Conservation (phyloP, 2,113 vertebrate species). For the Grallaria varia region DNA sequence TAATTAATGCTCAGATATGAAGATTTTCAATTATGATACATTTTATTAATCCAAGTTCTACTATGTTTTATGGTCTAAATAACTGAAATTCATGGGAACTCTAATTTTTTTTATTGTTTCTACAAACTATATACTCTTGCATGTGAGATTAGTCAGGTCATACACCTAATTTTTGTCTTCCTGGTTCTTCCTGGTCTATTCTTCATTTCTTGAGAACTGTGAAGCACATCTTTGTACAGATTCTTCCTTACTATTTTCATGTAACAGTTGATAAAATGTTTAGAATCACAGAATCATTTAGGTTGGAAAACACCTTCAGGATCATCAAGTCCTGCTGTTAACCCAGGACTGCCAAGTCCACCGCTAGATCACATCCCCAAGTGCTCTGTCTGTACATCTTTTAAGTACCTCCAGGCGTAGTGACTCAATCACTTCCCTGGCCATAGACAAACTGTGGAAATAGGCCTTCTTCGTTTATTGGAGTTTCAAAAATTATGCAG, state of each 20-base stretch:
- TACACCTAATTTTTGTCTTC: background rate
- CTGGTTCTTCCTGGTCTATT: background rate
- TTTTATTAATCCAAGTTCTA: background rate
- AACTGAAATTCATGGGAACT: background rate
- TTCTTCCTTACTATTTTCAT: background rate
- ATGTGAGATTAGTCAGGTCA: background rate
- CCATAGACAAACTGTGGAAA: background rate
- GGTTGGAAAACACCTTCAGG: background rate
- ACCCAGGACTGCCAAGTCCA: background rate
- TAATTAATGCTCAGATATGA: background rate
- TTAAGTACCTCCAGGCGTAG: background rate
- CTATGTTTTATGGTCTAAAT: background rate
- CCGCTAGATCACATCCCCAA: background rate
- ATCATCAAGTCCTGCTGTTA: background rate
- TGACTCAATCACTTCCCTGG: background rate
- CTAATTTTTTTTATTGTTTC: background rate
- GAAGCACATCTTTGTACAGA: background rate
- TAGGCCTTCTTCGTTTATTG: background rate
- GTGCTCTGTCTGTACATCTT: background rate
- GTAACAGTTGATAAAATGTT: background rate
- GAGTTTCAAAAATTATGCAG: background rate
- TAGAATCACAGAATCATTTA: background rate
- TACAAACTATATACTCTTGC: background rate
- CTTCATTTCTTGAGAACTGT: background rate
- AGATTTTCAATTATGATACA: background rate